A percentile compares a stretch with the other conserved stretches of the same genome.
These are phyloP conservation scores for Drosophila nr. perissopoda DNA, from an alignment of 2,888 invertebrate species.

Conservation along the genomic window DNA sequence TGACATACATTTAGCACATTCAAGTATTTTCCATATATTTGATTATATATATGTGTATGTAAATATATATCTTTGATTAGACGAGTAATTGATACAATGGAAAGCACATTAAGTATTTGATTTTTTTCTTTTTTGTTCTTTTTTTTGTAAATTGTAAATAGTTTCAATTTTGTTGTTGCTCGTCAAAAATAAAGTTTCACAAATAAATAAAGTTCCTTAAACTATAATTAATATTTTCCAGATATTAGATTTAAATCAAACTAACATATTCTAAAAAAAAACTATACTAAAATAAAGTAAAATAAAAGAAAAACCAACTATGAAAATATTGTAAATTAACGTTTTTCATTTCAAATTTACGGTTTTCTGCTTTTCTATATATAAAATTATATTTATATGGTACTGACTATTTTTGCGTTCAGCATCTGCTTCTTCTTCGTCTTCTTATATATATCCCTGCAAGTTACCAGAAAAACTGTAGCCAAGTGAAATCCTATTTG, in stretches of 20 bases:
- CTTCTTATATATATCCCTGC: slow-evolving; percentile 70
- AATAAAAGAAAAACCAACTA: background rate
- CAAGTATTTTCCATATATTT: slow-evolving; percentile 25
- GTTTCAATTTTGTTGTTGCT: slow-evolving; percentile 1
- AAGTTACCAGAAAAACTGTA: slow-evolving; percentile 47
- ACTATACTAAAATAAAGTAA: background rate
- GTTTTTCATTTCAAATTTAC: background rate
- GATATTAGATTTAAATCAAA: background rate
- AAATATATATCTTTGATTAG: slow-evolving; percentile 19
- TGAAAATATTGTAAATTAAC: background rate
- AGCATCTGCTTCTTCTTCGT: background rate
- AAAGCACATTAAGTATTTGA: slow-evolving; percentile 39
- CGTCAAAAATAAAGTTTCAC: background rate
- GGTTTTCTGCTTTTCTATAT: background rate
- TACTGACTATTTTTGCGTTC: slow-evolving; percentile 25
- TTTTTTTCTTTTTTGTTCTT: background rate
- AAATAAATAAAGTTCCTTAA: background rate
- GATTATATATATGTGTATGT: slow-evolving; percentile 16
- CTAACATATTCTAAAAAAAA: too few relatives aligned
- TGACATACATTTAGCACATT: slow-evolving; percentile 44
- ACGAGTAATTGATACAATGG: slow-evolving; percentile 48
- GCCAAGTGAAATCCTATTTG: slow-evolving; percentile 8
- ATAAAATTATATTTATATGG: background rate
- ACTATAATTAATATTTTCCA: background rate
- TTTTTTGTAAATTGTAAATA: slow-evolving; percentile 4